Conservation (phyloP, 2,797 vertebrate species). For the Ctenochaetus hawaiiensis region DNA sequence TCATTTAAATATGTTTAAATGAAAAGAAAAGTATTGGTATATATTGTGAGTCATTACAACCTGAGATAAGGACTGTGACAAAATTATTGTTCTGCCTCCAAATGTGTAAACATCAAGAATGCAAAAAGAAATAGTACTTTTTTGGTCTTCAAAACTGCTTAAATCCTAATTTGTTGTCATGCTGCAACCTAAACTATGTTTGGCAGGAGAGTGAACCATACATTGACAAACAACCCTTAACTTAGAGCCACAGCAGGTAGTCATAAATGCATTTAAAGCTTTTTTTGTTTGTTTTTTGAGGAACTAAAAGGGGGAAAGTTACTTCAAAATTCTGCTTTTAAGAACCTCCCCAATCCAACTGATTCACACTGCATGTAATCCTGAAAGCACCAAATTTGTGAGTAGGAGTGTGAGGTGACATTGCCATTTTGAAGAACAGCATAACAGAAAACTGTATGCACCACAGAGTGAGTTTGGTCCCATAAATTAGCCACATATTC, state of each 20-base stretch:
- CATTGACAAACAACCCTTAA: neutral
- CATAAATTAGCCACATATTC: slow-evolving; percentile 26
- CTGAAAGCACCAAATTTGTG: neutral
- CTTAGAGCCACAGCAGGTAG: too few relatives aligned
- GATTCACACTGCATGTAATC: neutral
- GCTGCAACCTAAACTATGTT: slow-evolving; percentile 13
- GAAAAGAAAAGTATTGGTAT: neutral
- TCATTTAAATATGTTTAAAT: neutral
- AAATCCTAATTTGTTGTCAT: slow-evolving; percentile 21
- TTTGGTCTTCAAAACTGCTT: slow-evolving; percentile 1
- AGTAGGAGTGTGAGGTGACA: neutral
- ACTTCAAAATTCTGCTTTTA: neutral
- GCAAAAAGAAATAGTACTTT: neutral
- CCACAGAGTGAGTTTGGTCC: slow-evolving; percentile 13
- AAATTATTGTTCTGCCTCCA: neutral
- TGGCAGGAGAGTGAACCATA: slow-evolving; percentile 11
- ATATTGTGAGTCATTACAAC: neutral
- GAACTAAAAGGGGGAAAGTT: neutral
- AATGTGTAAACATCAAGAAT: neutral
- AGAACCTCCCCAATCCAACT: neutral
- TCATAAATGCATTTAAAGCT: too few relatives aligned
- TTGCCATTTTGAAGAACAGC: slow-evolving; percentile 3
- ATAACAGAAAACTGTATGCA: slow-evolving; percentile 9
- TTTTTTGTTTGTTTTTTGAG: neutral
- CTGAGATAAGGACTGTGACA: neutral